Base-by-base conservation (phyloP, 2,797 vertebrate genomes). In the Pseudocheirus occidentalis region DNA sequence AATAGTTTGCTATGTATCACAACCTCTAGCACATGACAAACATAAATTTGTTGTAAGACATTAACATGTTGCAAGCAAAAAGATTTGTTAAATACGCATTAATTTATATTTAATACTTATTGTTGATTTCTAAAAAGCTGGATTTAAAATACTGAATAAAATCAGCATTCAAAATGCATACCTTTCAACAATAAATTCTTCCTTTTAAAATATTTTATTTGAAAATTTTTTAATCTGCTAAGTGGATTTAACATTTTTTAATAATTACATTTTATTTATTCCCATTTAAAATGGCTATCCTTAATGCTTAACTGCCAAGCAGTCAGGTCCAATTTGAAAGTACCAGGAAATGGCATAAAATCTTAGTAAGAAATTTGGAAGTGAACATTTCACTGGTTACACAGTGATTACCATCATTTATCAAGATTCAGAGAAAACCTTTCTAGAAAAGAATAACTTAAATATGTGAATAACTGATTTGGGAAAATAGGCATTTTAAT, bases 341-440 rank as follows among this genome's bases (percentile, higher is more conserved):
- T 90, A 92, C 93, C 90, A 94, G 93, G 31, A 95, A 92, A 92
- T 93, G 53, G 54, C 91, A 95, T 91, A 52, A 94, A 91, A 95
- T 31, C 27, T 91, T 21, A 29, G 40, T 40, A 91, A 24, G 34
- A 94, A 95, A 95, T 66, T 96, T 16, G 1, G 10, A 92, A 95
- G 31, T 53, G n/a, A 95, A 95, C 59, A 54, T 56, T 14, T 92
- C 28, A 89, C 55, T 95, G 53, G 31, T 34, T 55, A 54, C 31
- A 58, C 24, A 28, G 13, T 46, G 24, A n/a, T 52, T 28, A 31
- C 62, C 73, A 18, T 90, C 52, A 81, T 9, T 52, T 53, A 52
- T 92, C 55, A 58, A 94, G 13, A 46, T 40, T 29, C 31, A 94
- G 87, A 96, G 21, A 95, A 56, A 96, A 56, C 14, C 12, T 27